Base-by-base conservation (phyloP, 2,888 invertebrate species). In the Nemotelus pantherinus region DNA sequence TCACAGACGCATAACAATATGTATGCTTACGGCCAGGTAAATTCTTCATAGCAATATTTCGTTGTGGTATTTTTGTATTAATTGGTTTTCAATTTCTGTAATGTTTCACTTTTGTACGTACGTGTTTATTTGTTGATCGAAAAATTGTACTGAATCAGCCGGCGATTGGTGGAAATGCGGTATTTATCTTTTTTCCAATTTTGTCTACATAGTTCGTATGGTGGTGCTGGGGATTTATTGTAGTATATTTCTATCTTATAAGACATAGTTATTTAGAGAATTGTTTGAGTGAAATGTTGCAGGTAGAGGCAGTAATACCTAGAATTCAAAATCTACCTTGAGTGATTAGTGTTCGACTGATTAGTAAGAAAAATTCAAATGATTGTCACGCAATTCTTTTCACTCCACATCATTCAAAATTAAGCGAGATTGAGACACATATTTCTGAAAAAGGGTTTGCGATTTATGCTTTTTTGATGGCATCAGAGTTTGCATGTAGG, bases 1-100 rank as follows among this genome's bases (percentile, higher is more conserved):
- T 99, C 99, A 83, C 96, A 98, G 87, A 99, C 99, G 39, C 99
- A 99, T 88, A 99, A 99, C 90, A 99, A 98, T 87, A 97, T 96
- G 95, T 97, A 96, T 88, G 94, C 95, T 60, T 98, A 96, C 87
- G 95, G 95, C 84, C 95, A 95, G 91, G 87, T 87, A 80, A 83
- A 84, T 55, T 41, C 44, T 83, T 25, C 25, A 82, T n/a, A 6
- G 53, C 53, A n/a, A 41, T 39, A 3, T 57, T 68, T 48, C 65
- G 50, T 25, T 39, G 58, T 57, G 25, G n/a, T 41, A 43, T 68
- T 60, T 57, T 55, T 64, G 25, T 60, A 47, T 65, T n/a, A 76
- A 76, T 75, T 74, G 45, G 47, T 60, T 48, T 74, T 74, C 50
- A 70, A 45, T 60, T 74, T 63, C 57, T 44, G 60, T 74, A 74